Base-by-base conservation (phyloP, 1,140 invertebrate species). In the Apis dorsata region DNA sequence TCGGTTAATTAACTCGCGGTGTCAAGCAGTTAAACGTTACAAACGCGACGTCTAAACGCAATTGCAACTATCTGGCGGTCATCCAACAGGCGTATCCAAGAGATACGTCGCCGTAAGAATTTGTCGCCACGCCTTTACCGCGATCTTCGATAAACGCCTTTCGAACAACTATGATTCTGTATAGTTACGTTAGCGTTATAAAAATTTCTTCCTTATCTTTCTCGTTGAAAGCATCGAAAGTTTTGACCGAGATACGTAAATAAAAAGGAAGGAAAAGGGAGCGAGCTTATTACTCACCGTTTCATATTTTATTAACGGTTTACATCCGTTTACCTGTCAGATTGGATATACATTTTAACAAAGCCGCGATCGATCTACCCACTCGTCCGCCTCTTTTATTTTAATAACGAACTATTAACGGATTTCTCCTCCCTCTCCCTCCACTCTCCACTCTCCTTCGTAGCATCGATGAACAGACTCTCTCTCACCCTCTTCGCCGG, bases 1-100 rank as follows among this genome's bases (percentile, higher is more conserved):
- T 68, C 49, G 82, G 62, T 89, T 88, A 82, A 89, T 89, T 88
- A 88, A 88, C 82, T 81, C 55, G 82, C 65, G 65, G 34, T 49
- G 71, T 71, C n/a, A 75, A 70, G n/a, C 51, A 74, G 66, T 62
- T 78, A 70, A 79, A 88, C 81, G 85, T 75, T 88, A 34, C 34
- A 34, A 76, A 71, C 44, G 21, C 59, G 34, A 66, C 66, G 60
- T 34, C 68, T 17, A 68, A 79, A 79, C 65, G 73, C 82, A 79
- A 69, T 71, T 85, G 85, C 51, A 62, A 84, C 75, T 24, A 51
- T 44, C 70, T 87, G 86, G 85, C 85, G 13, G 11, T 12, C n/a
- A 10, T 65, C 86, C 86, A 87, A 84, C 70, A 68, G 84, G 75
- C 75, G 70, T 81, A 72, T 85, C 65, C 81, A 44, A 80, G 49